Evolutionary conservation across 2,797 vertebrate genomes (phyloP).

Genomic region (Australoheros facetus): DNA sequence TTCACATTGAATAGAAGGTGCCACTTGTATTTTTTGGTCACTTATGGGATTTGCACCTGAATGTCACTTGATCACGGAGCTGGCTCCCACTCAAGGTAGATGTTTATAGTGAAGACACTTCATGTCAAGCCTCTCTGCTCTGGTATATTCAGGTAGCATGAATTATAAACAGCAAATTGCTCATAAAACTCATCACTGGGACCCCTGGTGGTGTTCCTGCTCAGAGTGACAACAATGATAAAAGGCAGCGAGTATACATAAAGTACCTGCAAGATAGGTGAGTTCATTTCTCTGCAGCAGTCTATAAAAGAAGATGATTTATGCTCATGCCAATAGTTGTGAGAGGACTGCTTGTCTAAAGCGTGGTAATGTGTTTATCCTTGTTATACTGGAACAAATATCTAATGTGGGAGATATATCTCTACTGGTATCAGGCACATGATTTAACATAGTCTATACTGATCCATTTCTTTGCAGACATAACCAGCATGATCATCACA

Average conservation of each 20-base stretch:
- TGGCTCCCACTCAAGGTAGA: conserved; percentile 29
- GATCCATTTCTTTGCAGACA: conserved; percentile 19
- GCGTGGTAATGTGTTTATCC: conserved; percentile 21
- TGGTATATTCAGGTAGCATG: conserved; percentile 17
- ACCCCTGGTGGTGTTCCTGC: neutral
- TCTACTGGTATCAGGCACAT: conserved; percentile 19
- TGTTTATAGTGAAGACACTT: conserved; percentile 48
- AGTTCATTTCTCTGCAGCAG: conserved; percentile 16
- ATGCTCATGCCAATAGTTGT: conserved; percentile 31
- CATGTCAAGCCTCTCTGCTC: conserved; percentile 52
- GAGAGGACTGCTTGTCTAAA: conserved; percentile 37
- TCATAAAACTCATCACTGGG: conserved; percentile 39
- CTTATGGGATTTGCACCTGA: conserved; percentile 61
- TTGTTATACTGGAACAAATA: conserved; percentile 31
- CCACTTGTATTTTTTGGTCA: conserved; percentile 12
- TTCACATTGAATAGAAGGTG: neutral
- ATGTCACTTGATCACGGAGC: conserved; percentile 52
- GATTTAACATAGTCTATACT: conserved; percentile 11
- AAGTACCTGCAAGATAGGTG: conserved; percentile 31
- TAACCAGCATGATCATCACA: neutral
- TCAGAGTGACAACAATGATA: conserved; percentile 21
- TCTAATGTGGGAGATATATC: conserved; percentile 15
- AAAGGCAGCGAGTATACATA: conserved; percentile 9
- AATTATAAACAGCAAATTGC: conserved; percentile 39
- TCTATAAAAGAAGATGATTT: conserved; percentile 44